Evolutionary conservation across 1,140 invertebrate genomes (phyloP).

Genomic region (Aphelenchoides besseyi): DNA sequence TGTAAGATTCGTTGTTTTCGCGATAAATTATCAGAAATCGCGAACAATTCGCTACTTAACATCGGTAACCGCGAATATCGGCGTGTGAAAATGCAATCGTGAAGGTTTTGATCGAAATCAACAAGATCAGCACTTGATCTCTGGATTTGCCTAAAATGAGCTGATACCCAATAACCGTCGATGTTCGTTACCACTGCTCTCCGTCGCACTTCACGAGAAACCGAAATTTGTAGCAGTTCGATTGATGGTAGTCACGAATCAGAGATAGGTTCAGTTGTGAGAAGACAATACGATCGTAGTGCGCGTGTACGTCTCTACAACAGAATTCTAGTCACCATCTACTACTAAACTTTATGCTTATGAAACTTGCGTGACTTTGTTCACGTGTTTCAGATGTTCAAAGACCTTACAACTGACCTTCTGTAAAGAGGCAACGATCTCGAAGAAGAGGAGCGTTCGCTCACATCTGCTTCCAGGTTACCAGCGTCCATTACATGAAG

Average conservation of each 20-base stretch:
- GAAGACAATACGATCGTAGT: constrained; percentile 14
- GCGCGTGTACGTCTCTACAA: constrained; percentile 19
- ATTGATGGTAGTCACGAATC: constrained; percentile 7
- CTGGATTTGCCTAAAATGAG: constrained; percentile 14
- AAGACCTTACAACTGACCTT: background rate
- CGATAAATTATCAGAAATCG: background rate
- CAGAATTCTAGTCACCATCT: background rate
- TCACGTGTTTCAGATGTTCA: background rate
- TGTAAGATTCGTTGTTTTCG: background rate
- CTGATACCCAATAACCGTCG: background rate
- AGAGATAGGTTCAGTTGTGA: background rate
- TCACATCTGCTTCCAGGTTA: background rate
- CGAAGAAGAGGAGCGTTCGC: background rate
- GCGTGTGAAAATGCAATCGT: constrained; percentile 8
- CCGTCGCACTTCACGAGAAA: background rate
- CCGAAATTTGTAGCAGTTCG: constrained; percentile 3
- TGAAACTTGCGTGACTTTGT: background rate
- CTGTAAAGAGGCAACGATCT: background rate
- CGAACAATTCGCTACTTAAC: constrained; percentile 6
- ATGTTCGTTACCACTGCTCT: background rate
- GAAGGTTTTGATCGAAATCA: constrained; percentile 14
- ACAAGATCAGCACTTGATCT: constrained; percentile 1
- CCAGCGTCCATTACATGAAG: background rate
- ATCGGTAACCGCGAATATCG: background rate
- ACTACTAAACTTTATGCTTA: background rate